phyloP scores from a whole-genome alignment of 2,888 invertebrate genomes.

The Ophioninae sp. region DNA sequence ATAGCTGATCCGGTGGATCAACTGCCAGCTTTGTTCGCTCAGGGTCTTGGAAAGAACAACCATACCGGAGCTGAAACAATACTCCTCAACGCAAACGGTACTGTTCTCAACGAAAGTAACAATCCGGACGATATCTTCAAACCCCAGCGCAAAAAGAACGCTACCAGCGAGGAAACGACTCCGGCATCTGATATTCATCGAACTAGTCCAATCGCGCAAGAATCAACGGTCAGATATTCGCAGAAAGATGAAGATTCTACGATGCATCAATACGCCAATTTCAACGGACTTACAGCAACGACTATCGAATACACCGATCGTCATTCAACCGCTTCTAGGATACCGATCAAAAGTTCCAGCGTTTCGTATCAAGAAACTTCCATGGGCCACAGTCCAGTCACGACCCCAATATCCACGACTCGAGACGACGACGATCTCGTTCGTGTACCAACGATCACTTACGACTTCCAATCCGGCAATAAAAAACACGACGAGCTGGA shows the following conservation, averaged over 20 bases:
- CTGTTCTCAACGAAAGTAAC: constrained; percentile 76
- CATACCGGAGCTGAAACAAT: constrained; percentile 79
- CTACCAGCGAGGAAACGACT: not conserved
- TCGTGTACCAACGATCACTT: constrained; percentile 79
- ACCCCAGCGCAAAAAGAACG: constrained; percentile 61
- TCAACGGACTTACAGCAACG: constrained; percentile 37
- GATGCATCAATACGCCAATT: constrained; percentile 41
- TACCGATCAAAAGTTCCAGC: constrained; percentile 55
- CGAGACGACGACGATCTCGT: constrained; percentile 74
- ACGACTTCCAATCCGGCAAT: constrained; percentile 74
- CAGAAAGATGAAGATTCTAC: constrained; percentile 8
- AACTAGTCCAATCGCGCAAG: constrained; percentile 15
- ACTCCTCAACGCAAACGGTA: constrained; percentile 80
- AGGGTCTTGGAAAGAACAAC: constrained; percentile 74
- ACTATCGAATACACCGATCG: constrained; percentile 60
- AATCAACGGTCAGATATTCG: constrained; percentile 23
- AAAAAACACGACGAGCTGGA: constrained; percentile 76
- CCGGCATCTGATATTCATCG: not conserved
- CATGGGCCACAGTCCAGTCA: constrained; percentile 62
- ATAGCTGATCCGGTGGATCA: constrained; percentile 79
- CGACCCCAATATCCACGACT: constrained; percentile 74
- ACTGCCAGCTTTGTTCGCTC: constrained; percentile 77
- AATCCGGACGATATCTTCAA: constrained; percentile 80
- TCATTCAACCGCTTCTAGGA: constrained; percentile 41
- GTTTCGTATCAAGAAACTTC: not conserved